Percentiles rank a stretch among this genome's conserved stretches.
These are phyloP conservation scores for Apolygus lucorum DNA, from an alignment of 1,140 invertebrate genomes.

Conservation along the genomic window DNA sequence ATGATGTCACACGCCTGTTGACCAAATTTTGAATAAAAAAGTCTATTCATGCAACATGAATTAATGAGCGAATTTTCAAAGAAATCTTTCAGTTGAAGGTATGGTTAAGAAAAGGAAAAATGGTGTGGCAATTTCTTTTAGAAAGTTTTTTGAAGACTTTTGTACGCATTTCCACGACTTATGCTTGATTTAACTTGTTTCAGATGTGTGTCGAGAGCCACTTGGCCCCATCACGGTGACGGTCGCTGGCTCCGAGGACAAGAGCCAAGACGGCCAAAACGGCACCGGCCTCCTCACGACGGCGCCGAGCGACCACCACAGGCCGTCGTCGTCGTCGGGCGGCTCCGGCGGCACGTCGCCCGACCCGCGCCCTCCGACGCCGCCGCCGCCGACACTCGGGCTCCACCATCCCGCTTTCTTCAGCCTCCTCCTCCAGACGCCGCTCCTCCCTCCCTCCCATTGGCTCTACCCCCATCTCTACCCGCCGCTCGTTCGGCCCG, in stretches of 20 bases:
- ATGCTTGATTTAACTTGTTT: no score
- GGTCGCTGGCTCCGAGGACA: constrained; percentile 23
- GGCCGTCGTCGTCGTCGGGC: constrained; percentile 5
- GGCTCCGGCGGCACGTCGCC: constrained; percentile 2
- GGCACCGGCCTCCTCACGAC: constrained; percentile 29
- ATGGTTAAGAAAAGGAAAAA: no score
- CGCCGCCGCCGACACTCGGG: constrained; percentile 41
- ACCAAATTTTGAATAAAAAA: no score
- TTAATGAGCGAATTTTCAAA: no score
- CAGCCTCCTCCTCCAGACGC: constrained; percentile 55
- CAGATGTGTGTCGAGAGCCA: constrained; percentile 29
- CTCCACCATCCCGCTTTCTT: constrained; percentile 40
- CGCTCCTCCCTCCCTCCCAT: constrained; percentile 59
- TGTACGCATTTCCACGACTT: no score
- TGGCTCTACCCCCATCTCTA: constrained; percentile 65
- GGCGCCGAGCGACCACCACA: neutral
- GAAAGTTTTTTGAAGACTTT: no score
- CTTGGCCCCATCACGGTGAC: constrained; percentile 31
- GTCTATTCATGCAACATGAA: no score
- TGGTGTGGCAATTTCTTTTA: no score
- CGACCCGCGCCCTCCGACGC: constrained; percentile 36
- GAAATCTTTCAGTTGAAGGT: no score
- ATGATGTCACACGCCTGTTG: no score
- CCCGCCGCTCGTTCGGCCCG: constrained; percentile 32
- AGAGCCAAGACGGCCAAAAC: constrained; percentile 11